Conservation (phyloP, 2,113 vertebrate genomes). For the Hippopotamus amphibius region DNA sequence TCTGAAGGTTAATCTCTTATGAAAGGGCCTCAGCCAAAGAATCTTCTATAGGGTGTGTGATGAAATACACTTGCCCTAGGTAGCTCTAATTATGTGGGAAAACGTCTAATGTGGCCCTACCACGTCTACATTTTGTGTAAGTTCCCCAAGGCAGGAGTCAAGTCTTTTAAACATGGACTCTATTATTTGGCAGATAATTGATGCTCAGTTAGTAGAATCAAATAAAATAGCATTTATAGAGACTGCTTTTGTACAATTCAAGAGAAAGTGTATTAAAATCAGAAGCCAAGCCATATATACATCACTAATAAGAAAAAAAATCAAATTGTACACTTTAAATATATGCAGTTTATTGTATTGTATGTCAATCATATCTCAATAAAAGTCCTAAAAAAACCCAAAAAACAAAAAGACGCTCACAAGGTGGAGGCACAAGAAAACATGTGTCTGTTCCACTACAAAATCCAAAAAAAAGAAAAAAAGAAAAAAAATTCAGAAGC, state of each 20-base stretch:
- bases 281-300: not conserved
- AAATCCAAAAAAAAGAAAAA: too few relatives aligned
- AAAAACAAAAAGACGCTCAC: too few relatives aligned
- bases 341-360: too few relatives aligned
- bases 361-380: too few relatives aligned
- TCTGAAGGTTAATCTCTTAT: constrained; percentile 52
- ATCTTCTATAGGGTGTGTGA: not conserved
- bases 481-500: not conserved
- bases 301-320: not conserved
- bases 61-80: constrained; percentile 16
- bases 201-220: not conserved
- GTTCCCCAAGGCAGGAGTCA: not conserved
- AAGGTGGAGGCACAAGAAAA: too few relatives aligned
- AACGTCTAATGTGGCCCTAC: not conserved
- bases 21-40: constrained; percentile 55
- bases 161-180: constrained; percentile 3
- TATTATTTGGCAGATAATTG: not conserved
- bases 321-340: too few relatives aligned
- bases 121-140: not conserved
- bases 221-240: constrained; percentile 8
- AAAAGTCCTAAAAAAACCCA: too few relatives aligned
- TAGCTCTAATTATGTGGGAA: not conserved
- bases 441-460: too few relatives aligned
- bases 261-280: not conserved
- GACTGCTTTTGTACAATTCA: not conserved